Evolutionary conservation across 2,113 vertebrate species (phyloP).

Genomic region (Loxodonta africana): DNA sequence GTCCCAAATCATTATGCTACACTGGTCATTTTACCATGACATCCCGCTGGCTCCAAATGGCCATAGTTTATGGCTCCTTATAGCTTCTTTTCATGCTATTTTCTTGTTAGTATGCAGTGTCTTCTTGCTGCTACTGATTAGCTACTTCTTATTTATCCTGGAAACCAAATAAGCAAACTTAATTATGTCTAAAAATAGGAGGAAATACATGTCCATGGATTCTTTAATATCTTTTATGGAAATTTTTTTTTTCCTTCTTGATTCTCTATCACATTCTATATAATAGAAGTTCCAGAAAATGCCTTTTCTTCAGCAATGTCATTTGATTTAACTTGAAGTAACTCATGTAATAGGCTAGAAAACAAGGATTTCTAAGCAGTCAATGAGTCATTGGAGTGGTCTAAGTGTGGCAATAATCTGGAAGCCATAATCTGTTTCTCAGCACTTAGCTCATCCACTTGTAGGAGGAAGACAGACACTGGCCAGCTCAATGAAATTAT

Average conservation of each 20-base stretch:
- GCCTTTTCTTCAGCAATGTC: background rate
- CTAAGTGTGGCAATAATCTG: background rate
- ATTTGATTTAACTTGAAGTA: background rate
- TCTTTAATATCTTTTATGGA: background rate
- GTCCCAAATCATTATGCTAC: background rate
- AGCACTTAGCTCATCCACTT: background rate
- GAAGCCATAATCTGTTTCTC: background rate
- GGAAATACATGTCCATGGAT: background rate
- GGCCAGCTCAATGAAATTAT: background rate
- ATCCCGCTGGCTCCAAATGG: background rate
- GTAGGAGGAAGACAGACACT: background rate
- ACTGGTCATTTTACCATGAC: background rate
- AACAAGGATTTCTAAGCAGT: background rate
- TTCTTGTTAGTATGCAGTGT: background rate
- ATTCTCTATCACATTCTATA: background rate
- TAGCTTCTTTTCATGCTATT: background rate
- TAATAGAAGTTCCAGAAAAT: background rate
- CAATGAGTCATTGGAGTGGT: background rate
- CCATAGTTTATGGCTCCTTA: background rate
- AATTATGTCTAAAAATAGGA: too few relatives aligned
- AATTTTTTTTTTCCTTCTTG: background rate
- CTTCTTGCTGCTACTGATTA: conserved; percentile 9
- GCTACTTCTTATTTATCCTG: background rate
- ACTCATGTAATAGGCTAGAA: background rate
- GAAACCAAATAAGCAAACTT: too few relatives aligned